Evolutionary conservation across 2,797 vertebrate genomes (phyloP), one percentile per base, ranked within the genome.

Genomic region (Potorous gilbertii): DNA sequence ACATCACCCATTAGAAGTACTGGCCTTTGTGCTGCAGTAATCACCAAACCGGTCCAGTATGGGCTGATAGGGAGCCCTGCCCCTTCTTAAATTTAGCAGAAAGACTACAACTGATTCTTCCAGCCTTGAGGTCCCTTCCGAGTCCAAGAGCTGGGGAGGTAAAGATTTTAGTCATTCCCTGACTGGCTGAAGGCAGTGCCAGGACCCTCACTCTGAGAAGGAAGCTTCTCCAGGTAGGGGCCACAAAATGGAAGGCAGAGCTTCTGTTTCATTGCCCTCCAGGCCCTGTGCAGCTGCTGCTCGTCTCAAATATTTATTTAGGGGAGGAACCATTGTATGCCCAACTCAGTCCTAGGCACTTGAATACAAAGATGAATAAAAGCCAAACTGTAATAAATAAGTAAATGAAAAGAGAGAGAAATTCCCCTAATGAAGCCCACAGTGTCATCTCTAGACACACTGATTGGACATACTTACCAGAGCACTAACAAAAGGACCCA

Each of bases 121-220:
- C 57, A 52, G 3, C 34, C 50, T 1, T 1, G 0, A 21, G n/a
- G 40, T 8, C 46, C 27, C 1, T 1, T 0, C 4, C 31, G 40
- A 74, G 66, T 18, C 66, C 66, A 74, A 40, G 66, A 40, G 66
- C 16, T 18, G 1, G 3, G 6, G n/a, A 40, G n/a, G 21, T 40
- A 18, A 40, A 74, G 34, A 40, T 40, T 62, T 74, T 31, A 74
- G 5, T 40, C 14, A 34, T 28, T 6, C 54, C 6, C 40, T 11
- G 28, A 4, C 18, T 1, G 46, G 87, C 62, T 6, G 5, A 74
- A n/a, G 18, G 54, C 46, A 1, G 0, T 54, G 57, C 52, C 0
- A 0, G 11, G 0, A 29, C n/a, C 6, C 34, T 24, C 57, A 9
- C n/a, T 5, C 56, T 24, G 50, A 56, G 81, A 16, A 74, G n/a